Evolutionary conservation across 2,797 vertebrate species (phyloP), one percentile per base, ranked within the genome.

Genomic region (Rhyacichthys aspro): DNA sequence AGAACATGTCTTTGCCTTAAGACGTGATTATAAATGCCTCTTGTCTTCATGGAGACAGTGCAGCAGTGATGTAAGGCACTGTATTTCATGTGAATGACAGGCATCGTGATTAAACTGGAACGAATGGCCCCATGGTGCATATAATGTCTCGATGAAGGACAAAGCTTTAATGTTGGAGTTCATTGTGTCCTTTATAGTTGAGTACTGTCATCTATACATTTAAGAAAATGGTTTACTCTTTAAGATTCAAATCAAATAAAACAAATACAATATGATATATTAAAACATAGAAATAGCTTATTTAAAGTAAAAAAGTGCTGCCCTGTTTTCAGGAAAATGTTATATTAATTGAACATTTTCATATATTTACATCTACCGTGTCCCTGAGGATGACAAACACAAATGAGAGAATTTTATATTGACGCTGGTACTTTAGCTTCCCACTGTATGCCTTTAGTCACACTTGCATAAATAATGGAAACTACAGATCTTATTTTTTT

Each of bases 131-230:
- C 19, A 46, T 23, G 39, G 44, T 59, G 43, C 43, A 14, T 52
- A 78, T 67, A 49, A 76, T 72, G 45, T 62, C 53, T 59, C 59
- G 37, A 28, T 67, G 50, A 76, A 87, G 66, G 73, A 72, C 67
- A 60, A 28, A 47, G 74, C 63, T 50, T 57, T 36, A 45, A 33
- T 43, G 41, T 55, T 46, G 36, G 43, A 63, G 23, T 59, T 54
- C 48, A 50, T 61, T 9, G 1, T 17, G 23, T 66, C 64, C 17
- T 46, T 46, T 44, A 75, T 64, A 59, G 18, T 15, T 9, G 38
- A 14, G 5, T 47, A 28, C 8, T 49, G 33, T 17, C 32, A 11
- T 11, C 33, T 50, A 8, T 11, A 50, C 9, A 38, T 15, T 10
- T 17, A 36, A 36, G 3, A 49, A 49, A 11, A 12, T 1, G 3